phyloP scores from a whole-genome alignment of 1,140 invertebrate species.

The Cydia pomonella region DNA sequence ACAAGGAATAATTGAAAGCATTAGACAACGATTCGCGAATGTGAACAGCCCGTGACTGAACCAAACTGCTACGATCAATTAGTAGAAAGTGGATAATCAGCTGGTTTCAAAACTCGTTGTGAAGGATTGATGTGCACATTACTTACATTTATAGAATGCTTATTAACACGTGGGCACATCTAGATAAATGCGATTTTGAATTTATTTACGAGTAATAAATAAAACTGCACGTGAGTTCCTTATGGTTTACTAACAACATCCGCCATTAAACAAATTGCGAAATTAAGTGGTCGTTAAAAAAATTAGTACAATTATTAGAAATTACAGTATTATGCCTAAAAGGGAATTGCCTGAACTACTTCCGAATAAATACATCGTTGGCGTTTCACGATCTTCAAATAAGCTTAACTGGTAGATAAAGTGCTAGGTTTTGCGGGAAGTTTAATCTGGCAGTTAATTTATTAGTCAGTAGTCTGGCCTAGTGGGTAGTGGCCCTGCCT shows the following conservation, averaged over 20 bases:
- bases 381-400: too few species aligned
- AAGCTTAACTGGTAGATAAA: too few species aligned
- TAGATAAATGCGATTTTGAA: neutral
- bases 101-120: constrained; percentile 21
- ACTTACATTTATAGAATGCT: neutral
- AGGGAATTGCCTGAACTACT: too few species aligned
- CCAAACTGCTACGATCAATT: constrained; percentile 11
- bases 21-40: constrained; percentile 2
- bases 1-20: neutral
- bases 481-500: too few species aligned
- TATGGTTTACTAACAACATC: neutral
- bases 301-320: too few species aligned
- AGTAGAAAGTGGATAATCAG: constrained; percentile 28
- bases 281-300: neutral
- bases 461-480: too few species aligned
- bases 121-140: constrained; percentile 25
- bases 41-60: constrained; percentile 3
- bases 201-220: neutral
- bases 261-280: neutral
- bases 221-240: neutral
- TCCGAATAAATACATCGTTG: too few species aligned
- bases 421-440: too few species aligned
- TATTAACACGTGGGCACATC: constrained; percentile 11
- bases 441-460: too few species aligned
- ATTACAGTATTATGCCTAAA: too few species aligned